phyloP scores from a whole-genome alignment of 2,113 vertebrate species.

The Arizona elegans region DNA sequence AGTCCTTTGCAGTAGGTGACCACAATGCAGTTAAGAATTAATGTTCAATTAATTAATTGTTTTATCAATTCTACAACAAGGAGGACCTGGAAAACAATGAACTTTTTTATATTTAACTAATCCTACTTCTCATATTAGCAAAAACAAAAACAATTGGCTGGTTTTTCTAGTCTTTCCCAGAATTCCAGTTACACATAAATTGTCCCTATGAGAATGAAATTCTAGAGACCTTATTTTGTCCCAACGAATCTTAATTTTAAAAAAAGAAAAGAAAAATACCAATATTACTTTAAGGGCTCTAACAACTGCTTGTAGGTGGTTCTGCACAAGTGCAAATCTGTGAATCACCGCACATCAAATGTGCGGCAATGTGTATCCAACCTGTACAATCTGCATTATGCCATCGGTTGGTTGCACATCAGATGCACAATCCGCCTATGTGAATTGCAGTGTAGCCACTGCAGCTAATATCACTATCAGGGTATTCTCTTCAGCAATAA shows the following conservation, averaged over 20 bases:
- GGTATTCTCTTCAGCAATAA: background rate
- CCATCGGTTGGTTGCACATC: background rate
- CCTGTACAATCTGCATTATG: slow-evolving; percentile 8
- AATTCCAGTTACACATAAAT: background rate
- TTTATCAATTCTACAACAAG: background rate
- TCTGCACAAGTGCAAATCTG: background rate
- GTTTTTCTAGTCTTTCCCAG: background rate
- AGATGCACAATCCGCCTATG: background rate
- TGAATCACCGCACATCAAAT: background rate
- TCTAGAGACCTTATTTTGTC: background rate
- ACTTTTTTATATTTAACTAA: background rate
- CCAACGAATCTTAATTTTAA: background rate
- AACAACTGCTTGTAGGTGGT: background rate
- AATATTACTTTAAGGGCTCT: background rate
- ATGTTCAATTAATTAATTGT: background rate
- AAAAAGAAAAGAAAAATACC: background rate
- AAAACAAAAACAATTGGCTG: background rate
- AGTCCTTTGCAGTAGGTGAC: background rate
- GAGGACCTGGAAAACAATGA: background rate
- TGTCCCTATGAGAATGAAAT: background rate
- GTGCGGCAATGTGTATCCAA: background rate
- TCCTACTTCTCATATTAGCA: background rate
- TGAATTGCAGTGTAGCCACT: background rate
- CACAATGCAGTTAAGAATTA: background rate
- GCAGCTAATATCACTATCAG: background rate